Evolutionary conservation across 2,113 vertebrate genomes (phyloP), one percentile per base, ranked within the genome.

Genomic region (Clarias batrachus): DNA sequence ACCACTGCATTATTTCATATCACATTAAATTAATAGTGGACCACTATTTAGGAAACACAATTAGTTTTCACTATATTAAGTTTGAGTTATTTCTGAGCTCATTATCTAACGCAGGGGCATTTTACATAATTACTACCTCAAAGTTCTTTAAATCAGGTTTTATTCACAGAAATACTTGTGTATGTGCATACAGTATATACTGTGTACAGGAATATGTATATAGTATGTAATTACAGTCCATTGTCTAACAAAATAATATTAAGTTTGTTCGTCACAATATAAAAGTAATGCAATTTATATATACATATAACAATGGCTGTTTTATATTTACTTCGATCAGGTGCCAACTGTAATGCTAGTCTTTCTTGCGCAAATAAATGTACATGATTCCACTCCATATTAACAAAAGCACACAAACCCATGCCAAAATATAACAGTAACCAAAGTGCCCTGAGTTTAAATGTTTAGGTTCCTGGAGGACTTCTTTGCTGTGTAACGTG

Each of bases 371-470:
- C 85, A 98, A 92, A 88, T 97, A 96, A 89, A 97, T 94, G 87
- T 98, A 98, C 87, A 97, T 92, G 83, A 96, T 23, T 1, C 97
- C 96, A 0, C 97, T 97, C 80, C 92, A 91, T 85, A 97, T 92
- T 80, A 96, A 93, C 60, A 97, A 91, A 41, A 97, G 97, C 33
- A 96, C 96, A 88, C 95, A 96, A 89, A 96, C 94, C 96, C 97
- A 98, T 71, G 96, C 95, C 86, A 97, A 91, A 83, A 95, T 93
- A 12, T 95, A 97, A 90, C 97, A 97, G 93, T 96, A 97, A 4
- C 97, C 96, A 13, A 96, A 97, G 85, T 92, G 94, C 90, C 97
- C 97, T 1, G 86, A 84, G 37, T 76, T 89, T 82, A 90, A 71
- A 13, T 92, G 87, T 23, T 89, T 91, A 0, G 87, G 37, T 30